Conservation (phyloP, 2,888 invertebrate genomes). For the Odontothrips loti region DNA sequence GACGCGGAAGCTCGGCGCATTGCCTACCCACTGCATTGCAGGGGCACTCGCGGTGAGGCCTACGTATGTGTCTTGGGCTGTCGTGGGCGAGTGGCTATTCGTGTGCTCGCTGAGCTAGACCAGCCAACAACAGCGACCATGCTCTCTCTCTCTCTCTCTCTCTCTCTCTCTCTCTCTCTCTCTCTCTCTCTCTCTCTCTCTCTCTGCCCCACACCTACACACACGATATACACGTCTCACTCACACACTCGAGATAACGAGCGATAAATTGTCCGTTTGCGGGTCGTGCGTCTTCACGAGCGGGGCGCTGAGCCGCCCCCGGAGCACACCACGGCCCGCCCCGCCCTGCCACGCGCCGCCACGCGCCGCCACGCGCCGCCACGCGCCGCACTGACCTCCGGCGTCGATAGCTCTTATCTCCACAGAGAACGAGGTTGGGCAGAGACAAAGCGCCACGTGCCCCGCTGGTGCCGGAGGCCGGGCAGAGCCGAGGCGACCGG, state of each 20-base stretch:
- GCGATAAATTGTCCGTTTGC: constrained; percentile 22
- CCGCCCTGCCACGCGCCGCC: background rate
- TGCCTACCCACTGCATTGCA: background rate
- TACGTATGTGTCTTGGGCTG: background rate
- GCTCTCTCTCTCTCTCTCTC: background rate
- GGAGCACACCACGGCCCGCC: constrained; percentile 10
- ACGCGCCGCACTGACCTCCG: background rate
- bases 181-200: background rate
- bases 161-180: background rate
- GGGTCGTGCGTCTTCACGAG: constrained; percentile 8
- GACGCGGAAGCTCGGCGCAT: background rate
- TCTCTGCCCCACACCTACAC: background rate
- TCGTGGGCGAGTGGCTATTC: too few relatives aligned
- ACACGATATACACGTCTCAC: background rate
- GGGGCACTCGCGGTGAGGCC: background rate
- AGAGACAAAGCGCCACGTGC: too few relatives aligned
- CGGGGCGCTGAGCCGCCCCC: background rate
- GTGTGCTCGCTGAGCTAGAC: too few relatives aligned
- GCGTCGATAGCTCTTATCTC: too few relatives aligned
- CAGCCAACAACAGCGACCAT: too few relatives aligned
- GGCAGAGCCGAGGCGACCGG: too few relatives aligned
- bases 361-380: background rate
- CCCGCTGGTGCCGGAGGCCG: too few relatives aligned
- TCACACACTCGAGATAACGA: background rate
- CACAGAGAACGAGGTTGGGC: too few relatives aligned